phyloP scores from a whole-genome alignment of 2,113 vertebrate genomes.

The Eptatretus burgeri region DNA sequence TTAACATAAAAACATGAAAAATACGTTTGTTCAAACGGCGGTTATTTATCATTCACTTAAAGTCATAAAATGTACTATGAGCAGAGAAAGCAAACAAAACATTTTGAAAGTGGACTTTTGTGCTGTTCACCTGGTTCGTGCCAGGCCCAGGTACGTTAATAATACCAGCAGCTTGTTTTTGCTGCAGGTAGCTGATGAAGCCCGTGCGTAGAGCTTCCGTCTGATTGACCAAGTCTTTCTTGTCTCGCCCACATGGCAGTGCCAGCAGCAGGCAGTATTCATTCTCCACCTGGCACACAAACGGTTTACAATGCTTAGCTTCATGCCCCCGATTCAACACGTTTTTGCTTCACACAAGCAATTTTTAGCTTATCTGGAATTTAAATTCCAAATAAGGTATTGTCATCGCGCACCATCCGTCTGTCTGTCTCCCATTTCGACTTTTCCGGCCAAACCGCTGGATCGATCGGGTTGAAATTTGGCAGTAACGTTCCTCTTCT shows the following conservation, averaged over 20 bases:
- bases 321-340: neutral
- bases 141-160: slow-evolving; percentile 94
- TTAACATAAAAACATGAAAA: no score
- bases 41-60: no score
- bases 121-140: slow-evolving; percentile 49
- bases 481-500: no score
- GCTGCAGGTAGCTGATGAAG: slow-evolving; percentile 92
- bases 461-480: no score
- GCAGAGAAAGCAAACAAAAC: neutral
- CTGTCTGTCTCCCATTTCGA: no score
- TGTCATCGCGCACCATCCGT: no score
- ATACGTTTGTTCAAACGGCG: no score
- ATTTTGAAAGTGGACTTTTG: neutral
- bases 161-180: slow-evolving; percentile 87
- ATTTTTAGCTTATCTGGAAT: no score
- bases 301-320: neutral
- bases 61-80: no score
- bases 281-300: slow-evolving; percentile 42
- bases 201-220: slow-evolving; percentile 75
- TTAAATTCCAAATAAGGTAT: no score
- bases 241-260: slow-evolving; percentile 73
- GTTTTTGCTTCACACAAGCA: neutral
- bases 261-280: slow-evolving; percentile 86
- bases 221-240: slow-evolving; percentile 74
- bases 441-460: no score